A percentile compares a stretch with the other conserved stretches of the same genome.
These are phyloP conservation scores for Caretta caretta DNA, from an alignment of 2,113 vertebrate genomes.

Conservation along the genomic window DNA sequence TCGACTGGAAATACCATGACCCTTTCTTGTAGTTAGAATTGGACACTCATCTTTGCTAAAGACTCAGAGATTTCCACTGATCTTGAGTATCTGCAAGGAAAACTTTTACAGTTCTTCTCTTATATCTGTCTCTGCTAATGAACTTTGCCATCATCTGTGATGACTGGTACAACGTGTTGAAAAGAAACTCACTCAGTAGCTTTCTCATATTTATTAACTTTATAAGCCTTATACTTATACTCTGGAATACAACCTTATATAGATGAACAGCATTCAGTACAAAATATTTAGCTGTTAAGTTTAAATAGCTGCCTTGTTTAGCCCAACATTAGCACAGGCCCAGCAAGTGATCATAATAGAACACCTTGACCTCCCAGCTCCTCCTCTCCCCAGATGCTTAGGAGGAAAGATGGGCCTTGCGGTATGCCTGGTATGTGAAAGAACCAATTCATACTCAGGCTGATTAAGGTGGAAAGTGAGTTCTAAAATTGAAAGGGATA, in stretches of 20 bases:
- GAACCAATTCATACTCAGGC: background rate
- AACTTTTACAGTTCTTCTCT: background rate
- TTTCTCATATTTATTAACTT: background rate
- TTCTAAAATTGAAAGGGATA: background rate
- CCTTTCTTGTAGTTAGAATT: background rate
- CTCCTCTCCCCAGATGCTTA: rapidly evolving
- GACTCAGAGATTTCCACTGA: background rate
- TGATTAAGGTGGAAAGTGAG: background rate
- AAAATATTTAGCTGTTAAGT: background rate
- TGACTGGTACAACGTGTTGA: background rate
- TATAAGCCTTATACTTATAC: background rate
- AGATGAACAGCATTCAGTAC: background rate
- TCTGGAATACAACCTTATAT: background rate
- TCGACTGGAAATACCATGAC: background rate
- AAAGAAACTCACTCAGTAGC: background rate
- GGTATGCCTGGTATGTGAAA: background rate
- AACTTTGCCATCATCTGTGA: background rate
- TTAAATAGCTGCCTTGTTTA: background rate
- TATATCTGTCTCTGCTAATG: rapidly evolving
- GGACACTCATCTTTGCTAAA: background rate
- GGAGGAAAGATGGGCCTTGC: background rate
- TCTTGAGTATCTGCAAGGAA: background rate
- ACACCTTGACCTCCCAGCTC: background rate
- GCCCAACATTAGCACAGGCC: background rate
- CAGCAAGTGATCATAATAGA: background rate